phyloP scores from a whole-genome alignment of 2,888 invertebrate genomes.

The Cinara cedri region DNA sequence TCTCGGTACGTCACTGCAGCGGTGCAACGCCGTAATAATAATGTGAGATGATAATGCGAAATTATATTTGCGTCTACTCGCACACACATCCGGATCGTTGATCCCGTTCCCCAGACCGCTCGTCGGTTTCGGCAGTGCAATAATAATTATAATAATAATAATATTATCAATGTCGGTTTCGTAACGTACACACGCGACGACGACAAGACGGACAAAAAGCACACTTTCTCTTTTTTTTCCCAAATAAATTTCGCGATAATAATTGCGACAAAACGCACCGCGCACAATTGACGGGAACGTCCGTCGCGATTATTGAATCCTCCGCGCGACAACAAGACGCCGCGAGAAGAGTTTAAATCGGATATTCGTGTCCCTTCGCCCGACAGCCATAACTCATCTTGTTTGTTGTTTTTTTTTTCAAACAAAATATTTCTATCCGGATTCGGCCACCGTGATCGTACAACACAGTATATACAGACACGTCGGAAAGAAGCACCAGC shows the following conservation, averaged over 20 bases:
- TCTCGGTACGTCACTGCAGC: too few species aligned
- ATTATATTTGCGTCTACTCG: too few species aligned
- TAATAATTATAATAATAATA: not conserved
- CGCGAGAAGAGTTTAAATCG: not conserved
- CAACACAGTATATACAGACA: too few species aligned
- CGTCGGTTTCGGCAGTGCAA: too few species aligned
- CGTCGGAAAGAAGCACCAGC: too few species aligned
- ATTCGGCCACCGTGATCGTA: too few species aligned
- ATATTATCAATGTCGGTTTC: conserved; percentile 2
- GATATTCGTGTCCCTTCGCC: too few species aligned
- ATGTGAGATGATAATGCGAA: too few species aligned
- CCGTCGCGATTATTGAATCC: conserved; percentile 26
- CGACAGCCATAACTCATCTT: too few species aligned
- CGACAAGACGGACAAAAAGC: not conserved
- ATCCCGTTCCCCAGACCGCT: conserved; percentile 8
- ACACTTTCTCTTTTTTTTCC: conserved; percentile 45
- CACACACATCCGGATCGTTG: conserved; percentile 15
- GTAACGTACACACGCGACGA: conserved; percentile 32
- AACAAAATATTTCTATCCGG: too few species aligned
- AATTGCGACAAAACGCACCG: conserved; percentile 23
- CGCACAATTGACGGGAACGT: conserved; percentile 52
- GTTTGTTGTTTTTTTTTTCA: too few species aligned
- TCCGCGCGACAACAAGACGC: not conserved
- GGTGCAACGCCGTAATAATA: too few species aligned
- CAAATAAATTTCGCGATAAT: conserved; percentile 53